These are phyloP conservation scores for Hypomecis atomaria DNA, from an alignment of 2,888 invertebrate genomes.

Conservation along the genomic window DNA sequence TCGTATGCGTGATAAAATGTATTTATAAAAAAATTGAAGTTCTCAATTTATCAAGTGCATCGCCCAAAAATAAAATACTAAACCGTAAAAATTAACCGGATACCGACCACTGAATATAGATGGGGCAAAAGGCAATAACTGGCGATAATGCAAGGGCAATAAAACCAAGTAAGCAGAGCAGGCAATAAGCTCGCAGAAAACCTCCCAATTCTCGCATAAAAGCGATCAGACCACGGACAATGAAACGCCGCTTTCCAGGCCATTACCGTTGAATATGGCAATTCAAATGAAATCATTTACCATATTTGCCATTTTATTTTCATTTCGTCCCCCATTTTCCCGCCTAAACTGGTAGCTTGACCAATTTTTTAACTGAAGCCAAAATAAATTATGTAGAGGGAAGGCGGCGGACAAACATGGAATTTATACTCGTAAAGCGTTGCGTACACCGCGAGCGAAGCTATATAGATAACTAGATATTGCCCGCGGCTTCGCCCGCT, in stretches of 20 bases:
- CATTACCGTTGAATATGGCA: conserved; percentile 75
- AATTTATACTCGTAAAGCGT: conserved; percentile 49
- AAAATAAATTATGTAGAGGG: conserved; percentile 83
- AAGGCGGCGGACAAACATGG: conserved; percentile 76
- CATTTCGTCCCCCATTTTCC: conserved; percentile 71
- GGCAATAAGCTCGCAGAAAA: conserved; percentile 31
- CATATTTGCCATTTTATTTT: conserved; percentile 83
- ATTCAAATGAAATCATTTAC: conserved; percentile 82
- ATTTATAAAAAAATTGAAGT: too few relatives aligned
- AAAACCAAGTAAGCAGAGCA: conserved; percentile 65
- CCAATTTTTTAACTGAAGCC: conserved; percentile 83
- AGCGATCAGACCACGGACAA: conserved; percentile 73
- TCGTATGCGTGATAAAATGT: too few relatives aligned
- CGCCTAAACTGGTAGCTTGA: conserved; percentile 70
- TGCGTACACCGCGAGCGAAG: not conserved
- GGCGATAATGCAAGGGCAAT: conserved; percentile 59
- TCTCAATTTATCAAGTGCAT: too few relatives aligned
- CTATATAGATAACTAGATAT: too few relatives aligned
- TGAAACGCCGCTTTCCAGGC: conserved; percentile 65
- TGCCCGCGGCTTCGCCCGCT: too few relatives aligned
- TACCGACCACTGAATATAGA: conserved; percentile 75
- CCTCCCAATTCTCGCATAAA: conserved; percentile 69
- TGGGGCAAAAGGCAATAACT: conserved; percentile 49
- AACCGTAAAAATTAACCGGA: conserved; percentile 54
- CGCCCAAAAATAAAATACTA: conserved; percentile 39